Evolutionary conservation across 92 coral and sea anemone genomes (phyloP).

Genomic region (Ricordea florida): DNA sequence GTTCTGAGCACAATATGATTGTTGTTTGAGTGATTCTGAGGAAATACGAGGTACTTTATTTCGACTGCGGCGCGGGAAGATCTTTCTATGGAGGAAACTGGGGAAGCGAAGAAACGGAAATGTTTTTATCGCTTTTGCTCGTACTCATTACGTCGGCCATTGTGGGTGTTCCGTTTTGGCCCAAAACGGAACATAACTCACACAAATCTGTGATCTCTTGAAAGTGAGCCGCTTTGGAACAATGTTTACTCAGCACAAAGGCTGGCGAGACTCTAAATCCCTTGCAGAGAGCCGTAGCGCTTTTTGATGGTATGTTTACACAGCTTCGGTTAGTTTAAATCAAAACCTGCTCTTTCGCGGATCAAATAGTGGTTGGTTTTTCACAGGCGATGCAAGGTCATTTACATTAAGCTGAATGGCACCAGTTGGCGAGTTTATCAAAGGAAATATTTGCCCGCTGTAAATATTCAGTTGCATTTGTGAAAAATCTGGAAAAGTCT

Average conservation of each 20-base stretch:
- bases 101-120: too few relatives aligned
- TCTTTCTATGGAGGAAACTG: too few relatives aligned
- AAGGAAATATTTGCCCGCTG: constrained; percentile 17
- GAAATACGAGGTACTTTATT: too few relatives aligned
- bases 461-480: not conserved
- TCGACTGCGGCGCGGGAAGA: too few relatives aligned
- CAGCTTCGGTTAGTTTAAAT: constrained; percentile 21
- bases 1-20: too few relatives aligned
- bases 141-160: too few relatives aligned
- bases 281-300: not conserved
- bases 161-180: too few relatives aligned
- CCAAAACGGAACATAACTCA: too few relatives aligned
- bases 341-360: not conserved
- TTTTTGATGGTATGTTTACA: constrained; percentile 38
- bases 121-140: too few relatives aligned
- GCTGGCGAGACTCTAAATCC: constrained; percentile 27
- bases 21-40: too few relatives aligned
- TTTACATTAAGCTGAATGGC: not conserved
- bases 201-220: constrained; percentile 25
- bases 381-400: not conserved
- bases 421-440: not conserved
- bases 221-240: constrained; percentile 50
- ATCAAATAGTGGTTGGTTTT: not conserved
- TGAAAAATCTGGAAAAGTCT: not conserved
- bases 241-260: constrained; percentile 50